A percentile compares a stretch with the other conserved stretches of the same genome.
Conservation (phyloP, 2,888 invertebrate genomes). For the Heliconius erato region DNA sequence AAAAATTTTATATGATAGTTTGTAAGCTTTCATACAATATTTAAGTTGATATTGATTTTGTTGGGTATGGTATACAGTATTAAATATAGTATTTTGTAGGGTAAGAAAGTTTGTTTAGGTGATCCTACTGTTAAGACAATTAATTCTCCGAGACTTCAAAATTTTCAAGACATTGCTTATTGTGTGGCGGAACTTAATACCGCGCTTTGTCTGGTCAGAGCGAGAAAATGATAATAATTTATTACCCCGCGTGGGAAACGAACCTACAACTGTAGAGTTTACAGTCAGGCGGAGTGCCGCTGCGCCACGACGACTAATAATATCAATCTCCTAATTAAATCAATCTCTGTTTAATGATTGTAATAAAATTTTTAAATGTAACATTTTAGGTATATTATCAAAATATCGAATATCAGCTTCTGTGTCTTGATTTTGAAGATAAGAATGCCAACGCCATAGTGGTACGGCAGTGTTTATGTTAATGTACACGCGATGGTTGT, state of each 20-base stretch:
- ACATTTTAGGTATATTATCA: background rate
- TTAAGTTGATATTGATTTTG: too few species aligned
- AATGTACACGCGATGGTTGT: too few species aligned
- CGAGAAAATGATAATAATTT: background rate
- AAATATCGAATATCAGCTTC: constrained; percentile 6
- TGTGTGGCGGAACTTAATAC: background rate
- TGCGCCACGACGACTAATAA: background rate
- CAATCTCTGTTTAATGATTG: background rate
- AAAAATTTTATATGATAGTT: too few species aligned
- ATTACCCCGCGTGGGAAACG: background rate
- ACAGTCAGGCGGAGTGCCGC: background rate
- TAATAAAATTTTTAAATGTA: background rate
- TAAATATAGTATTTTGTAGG: too few species aligned
- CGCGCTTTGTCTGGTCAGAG: too few species aligned
- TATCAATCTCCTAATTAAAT: background rate
- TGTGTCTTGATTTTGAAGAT: background rate
- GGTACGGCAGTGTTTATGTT: too few species aligned
- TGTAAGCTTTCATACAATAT: too few species aligned
- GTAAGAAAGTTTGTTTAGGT: too few species aligned
- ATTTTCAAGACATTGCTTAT: background rate
- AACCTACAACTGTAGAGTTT: background rate
- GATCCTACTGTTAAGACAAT: too few species aligned
- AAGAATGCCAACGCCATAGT: background rate
- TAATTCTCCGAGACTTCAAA: too few species aligned
- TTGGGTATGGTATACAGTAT: too few species aligned